phyloP scores from a whole-genome alignment of 2,888 invertebrate species.

The Hoplodrina blanda region DNA sequence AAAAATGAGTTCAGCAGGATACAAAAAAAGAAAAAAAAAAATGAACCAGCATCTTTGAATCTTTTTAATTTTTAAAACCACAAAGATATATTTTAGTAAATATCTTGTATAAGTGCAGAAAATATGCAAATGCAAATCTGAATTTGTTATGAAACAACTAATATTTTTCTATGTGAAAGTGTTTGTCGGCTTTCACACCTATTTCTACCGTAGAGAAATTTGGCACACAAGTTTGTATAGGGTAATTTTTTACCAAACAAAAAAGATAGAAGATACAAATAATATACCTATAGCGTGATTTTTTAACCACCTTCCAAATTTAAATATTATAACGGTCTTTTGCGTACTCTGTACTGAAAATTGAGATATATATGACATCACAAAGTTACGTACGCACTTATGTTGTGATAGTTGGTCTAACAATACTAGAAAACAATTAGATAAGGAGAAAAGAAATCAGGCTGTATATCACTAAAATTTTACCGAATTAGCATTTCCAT shows the following conservation, averaged over 20 bases:
- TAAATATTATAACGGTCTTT: no score
- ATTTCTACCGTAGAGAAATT: not conserved
- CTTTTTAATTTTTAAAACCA: not conserved
- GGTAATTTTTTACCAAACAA: not conserved
- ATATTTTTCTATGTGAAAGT: not conserved
- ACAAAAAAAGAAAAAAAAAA: constrained; percentile 7
- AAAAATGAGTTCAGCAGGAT: constrained; percentile 46
- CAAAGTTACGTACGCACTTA: no score
- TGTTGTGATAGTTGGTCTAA: no score
- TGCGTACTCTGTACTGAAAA: no score
- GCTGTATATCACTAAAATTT: no score
- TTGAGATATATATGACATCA: no score
- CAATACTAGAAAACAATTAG: no score
- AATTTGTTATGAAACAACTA: constrained; percentile 7
- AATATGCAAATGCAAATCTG: constrained; percentile 9
- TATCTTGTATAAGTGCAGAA: not conserved
- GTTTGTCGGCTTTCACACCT: not conserved
- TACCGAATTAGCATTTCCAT: no score
- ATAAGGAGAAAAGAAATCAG: no score
- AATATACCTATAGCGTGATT: not conserved
- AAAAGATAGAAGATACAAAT: not conserved
- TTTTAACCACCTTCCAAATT: no score
- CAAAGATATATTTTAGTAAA: constrained; percentile 3
- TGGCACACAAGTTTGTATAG: constrained; percentile 5
- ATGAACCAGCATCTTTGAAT: constrained; percentile 43